Evolutionary conservation across 1,140 invertebrate species (phyloP).

Genomic region (Nasonia vitripennis): DNA sequence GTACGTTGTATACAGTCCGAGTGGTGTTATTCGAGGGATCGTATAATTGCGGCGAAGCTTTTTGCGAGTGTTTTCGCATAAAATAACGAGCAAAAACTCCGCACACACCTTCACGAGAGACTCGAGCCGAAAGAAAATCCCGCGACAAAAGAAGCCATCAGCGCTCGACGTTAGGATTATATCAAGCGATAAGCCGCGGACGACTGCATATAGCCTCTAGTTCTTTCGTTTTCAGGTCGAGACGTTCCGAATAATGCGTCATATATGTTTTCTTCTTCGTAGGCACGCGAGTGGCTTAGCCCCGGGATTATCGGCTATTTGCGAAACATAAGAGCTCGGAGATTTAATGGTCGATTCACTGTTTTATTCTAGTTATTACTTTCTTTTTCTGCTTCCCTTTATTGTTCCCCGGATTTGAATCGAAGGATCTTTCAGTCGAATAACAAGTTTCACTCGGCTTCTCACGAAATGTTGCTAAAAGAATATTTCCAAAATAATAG

Average conservation of each 20-base stretch:
- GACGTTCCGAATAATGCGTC: constrained; percentile 3
- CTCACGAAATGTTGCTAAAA: neutral
- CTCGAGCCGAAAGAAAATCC: too few species aligned
- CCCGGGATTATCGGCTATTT: neutral
- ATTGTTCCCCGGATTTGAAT: neutral
- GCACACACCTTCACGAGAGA: too few species aligned
- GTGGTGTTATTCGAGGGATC: neutral
- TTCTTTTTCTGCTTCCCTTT: neutral
- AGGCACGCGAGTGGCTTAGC: neutral
- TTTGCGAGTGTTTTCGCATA: neutral
- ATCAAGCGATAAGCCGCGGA: neutral
- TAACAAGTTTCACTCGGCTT: neutral
- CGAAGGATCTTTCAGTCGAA: neutral
- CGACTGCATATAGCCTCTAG: neutral
- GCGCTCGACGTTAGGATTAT: neutral
- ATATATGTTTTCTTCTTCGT: neutral
- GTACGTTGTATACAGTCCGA: neutral
- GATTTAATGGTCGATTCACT: neutral
- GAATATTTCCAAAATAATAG: too few species aligned
- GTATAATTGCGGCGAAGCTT: neutral
- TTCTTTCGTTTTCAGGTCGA: neutral
- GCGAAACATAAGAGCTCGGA: neutral
- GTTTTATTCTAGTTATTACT: too few species aligned
- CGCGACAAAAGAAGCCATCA: constrained; percentile 1
- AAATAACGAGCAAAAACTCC: too few species aligned